Base-by-base conservation (phyloP, 2,888 invertebrate species). In the Hoplodrina ambigua region DNA sequence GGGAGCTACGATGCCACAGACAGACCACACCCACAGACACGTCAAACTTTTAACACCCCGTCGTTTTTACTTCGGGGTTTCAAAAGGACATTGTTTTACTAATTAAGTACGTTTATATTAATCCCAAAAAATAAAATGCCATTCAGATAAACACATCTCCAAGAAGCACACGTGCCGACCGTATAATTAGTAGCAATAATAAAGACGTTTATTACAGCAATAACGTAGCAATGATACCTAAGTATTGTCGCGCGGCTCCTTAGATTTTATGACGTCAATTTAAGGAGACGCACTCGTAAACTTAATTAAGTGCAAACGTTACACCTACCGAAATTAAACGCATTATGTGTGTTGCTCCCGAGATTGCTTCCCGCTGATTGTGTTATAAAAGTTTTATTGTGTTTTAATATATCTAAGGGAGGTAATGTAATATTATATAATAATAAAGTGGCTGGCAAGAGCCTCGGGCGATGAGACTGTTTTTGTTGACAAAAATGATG, bases 271-370 rank as follows among this genome's bases (percentile, higher is more conserved):
- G 85, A 85, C 86, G 77, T 79, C 90, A 87, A 87, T 90, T 88
- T 87, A 74, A 81, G 87, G 77, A 89, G 87, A 87, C 85, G 86
- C 82, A 81, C 70, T 81, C 88, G 81, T 91, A 90, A 91, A 91
- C 73, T 87, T 89, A 89, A 91, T 91, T 90, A 91, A 91, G 85
- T 87, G 87, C 87, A 83, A 88, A 90, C 83, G 83, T 80, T 87
- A 90, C 86, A 88, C 87, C 86, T 87, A 76, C 84, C 79, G 80
- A 86, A 88, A 89, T 88, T 83, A 88, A 87, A 82, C 77, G 82
- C 78, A 86, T 88, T 86, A 87, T 85, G 75, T 85, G 76, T 78
- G 80, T 83, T 86, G 74, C 78, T 78, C 70, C 78, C 53, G 75
- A 83, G 84, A 84, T 87, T 86, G 88, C 79, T 79, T 75, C 72